These are phyloP conservation scores for Lethenteron reissneri DNA, from an alignment of 2,113 vertebrate species.

Conservation along the genomic window DNA sequence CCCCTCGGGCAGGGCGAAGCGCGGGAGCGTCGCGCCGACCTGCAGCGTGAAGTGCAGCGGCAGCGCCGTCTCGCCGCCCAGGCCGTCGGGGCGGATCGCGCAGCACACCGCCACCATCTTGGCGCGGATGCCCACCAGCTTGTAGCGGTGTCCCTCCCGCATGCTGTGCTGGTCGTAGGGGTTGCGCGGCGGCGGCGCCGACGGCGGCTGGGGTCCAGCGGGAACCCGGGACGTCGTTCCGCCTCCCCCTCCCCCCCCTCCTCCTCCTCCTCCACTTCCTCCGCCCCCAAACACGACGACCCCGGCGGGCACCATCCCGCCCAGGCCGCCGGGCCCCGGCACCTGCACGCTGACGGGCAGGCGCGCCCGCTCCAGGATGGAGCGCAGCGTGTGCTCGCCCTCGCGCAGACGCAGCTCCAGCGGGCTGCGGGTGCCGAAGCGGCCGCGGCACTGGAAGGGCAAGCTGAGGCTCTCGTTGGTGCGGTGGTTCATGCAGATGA, in stretches of 20 bases:
- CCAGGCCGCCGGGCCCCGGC: slow-evolving; percentile 20
- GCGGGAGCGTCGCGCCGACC: slow-evolving; percentile 47
- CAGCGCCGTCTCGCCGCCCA: slow-evolving; percentile 19
- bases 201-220: background rate
- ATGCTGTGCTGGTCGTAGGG: slow-evolving; percentile 72
- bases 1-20: slow-evolving; percentile 64
- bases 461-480: slow-evolving; percentile 92
- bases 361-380: slow-evolving; percentile 82
- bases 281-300: too few species aligned
- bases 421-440: slow-evolving; percentile 82
- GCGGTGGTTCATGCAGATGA: slow-evolving; percentile 96
- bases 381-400: slow-evolving; percentile 80
- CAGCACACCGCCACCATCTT: slow-evolving; percentile 88
- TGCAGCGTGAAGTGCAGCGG: slow-evolving; percentile 80
- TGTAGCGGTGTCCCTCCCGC: slow-evolving; percentile 87
- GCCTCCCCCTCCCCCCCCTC: too few species aligned
- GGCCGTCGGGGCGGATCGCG: slow-evolving; percentile 51
- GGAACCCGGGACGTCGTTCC: too few species aligned
- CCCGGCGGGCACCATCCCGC: background rate
- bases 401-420: slow-evolving; percentile 86
- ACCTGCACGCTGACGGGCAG: slow-evolving; percentile 82
- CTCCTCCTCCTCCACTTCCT: too few species aligned
- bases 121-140: slow-evolving; percentile 85
- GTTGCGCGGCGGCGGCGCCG: slow-evolving; percentile 53
- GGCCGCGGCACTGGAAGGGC: slow-evolving; percentile 79